Base-by-base conservation (phyloP, 2,888 invertebrate species). In the Dasypogon diadema region DNA sequence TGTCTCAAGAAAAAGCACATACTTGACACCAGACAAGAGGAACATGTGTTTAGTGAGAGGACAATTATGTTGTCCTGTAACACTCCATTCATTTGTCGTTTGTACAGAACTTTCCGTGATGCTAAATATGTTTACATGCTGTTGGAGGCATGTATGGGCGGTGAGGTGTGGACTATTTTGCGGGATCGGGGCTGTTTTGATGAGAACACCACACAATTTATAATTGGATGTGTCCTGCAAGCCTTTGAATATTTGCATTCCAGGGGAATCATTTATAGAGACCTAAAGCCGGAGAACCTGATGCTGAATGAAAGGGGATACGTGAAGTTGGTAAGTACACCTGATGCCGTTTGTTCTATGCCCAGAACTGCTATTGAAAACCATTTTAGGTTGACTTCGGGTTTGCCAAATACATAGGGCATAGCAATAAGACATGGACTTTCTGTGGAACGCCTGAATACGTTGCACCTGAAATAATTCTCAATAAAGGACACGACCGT, bases 381-480 rank as follows among this genome's bases (percentile, higher is more conserved):
- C n/a, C n/a, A n/a, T n/a, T n/a, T n/a, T n/a, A 92, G 90, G 93
- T 94, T 37, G 97, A 98, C 84, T 98, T 98, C 85, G 97, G 98
- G 12, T 98, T 97, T 84, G 95, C 97, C 16, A 97, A 97, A 85
- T 90, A 92, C 81, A 89, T 98, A 76, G 91, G 92, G 0, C 88
- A 90, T 1, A 93, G 93, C 74, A 89, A 90, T 77, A 96, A 96
- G 85, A 97, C 97, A 0, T 97, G 95, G 93, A 97, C 97, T 0
- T 98, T 98, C 85, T 97, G 97, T 79, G 98, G 98, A n/a, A 98
- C 97, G 0, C 97, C 97, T 0, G 96, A 97, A 83, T 95, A 95
- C 82, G 93, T 94, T 2, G 93, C 94, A 0, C 95, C 95, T 0
- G 95, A 98, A 87, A 95, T 98, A 78, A 96, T 98, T 73, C 88